A percentile compares a stretch with the other conserved stretches of the same genome.
phyloP scores from a whole-genome alignment of 2,797 vertebrate genomes.

The Danio kyathit region DNA sequence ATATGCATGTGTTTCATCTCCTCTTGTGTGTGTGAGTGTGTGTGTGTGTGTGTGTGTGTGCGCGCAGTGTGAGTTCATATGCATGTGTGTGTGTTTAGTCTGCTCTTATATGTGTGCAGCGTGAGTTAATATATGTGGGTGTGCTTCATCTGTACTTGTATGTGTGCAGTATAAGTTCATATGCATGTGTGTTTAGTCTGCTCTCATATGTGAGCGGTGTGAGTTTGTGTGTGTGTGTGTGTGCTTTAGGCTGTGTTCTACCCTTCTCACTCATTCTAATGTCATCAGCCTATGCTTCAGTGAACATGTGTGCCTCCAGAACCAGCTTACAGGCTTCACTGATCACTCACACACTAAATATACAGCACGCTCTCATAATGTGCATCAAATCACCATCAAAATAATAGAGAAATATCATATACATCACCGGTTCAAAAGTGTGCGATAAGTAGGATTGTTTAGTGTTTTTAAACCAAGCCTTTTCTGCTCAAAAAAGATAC shows the following conservation, averaged over 20 bases:
- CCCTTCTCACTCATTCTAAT: conserved; percentile 53
- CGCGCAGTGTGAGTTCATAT: too few relatives aligned
- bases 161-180: neutral
- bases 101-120: too few relatives aligned
- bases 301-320: conserved; percentile 47
- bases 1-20: too few relatives aligned
- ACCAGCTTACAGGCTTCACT: conserved; percentile 28
- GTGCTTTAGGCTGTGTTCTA: conserved; percentile 39
- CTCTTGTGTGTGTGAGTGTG: too few relatives aligned
- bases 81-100: too few relatives aligned
- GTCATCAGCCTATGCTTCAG: conserved; percentile 48
- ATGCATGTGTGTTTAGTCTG: neutral
- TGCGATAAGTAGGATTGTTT: too few relatives aligned
- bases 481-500: too few relatives aligned
- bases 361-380: conserved; percentile 27
- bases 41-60: too few relatives aligned
- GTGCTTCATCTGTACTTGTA: too few relatives aligned
- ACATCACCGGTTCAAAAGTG: too few relatives aligned
- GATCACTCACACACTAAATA: conserved; percentile 11
- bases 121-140: too few relatives aligned
- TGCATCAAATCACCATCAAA: conserved; percentile 12
- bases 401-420: conserved; percentile 16
- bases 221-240: conserved; percentile 10
- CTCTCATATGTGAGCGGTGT: conserved; percentile 11
- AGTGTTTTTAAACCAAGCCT: too few relatives aligned